A percentile compares a stretch with the other conserved stretches of the same genome.
Evolutionary conservation across 2,888 invertebrate genomes (phyloP).

Genomic region (Thera obeliscata): DNA sequence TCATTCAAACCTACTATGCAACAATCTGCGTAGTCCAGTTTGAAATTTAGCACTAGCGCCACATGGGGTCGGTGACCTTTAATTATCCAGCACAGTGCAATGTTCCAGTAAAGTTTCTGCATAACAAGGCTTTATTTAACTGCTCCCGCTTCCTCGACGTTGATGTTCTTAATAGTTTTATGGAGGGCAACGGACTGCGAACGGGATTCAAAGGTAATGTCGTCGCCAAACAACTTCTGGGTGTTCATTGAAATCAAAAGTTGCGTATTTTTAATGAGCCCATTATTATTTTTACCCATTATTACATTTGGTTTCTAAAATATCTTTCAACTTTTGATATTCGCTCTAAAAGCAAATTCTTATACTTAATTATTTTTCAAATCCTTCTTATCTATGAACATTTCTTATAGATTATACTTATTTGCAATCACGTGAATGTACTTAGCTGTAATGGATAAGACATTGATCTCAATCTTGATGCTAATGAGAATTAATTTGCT

Average conservation of each 20-base stretch:
- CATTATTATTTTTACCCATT: too few relatives aligned
- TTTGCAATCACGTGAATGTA: slow-evolving; percentile 2
- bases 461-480: slow-evolving; percentile 19
- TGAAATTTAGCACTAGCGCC: slow-evolving; percentile 70
- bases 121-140: slow-evolving; percentile 80
- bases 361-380: neutral
- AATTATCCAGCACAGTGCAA: slow-evolving; percentile 80
- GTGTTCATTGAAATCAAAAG: neutral
- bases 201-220: slow-evolving; percentile 38
- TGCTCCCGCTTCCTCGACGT: slow-evolving; percentile 56
- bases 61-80: slow-evolving; percentile 73
- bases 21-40: slow-evolving; percentile 39
- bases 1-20: slow-evolving; percentile 9
- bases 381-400: neutral
- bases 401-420: neutral
- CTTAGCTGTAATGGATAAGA: slow-evolving; percentile 1
- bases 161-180: slow-evolving; percentile 55
- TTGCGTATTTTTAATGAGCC: too few relatives aligned
- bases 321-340: too few relatives aligned
- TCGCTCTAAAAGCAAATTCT: neutral
- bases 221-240: slow-evolving; percentile 32
- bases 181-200: slow-evolving; percentile 43
- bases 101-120: slow-evolving; percentile 81
- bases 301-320: too few relatives aligned
- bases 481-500: slow-evolving; percentile 16